These are phyloP conservation scores for Drosophila infuscata DNA, from an alignment of 2,888 invertebrate genomes.

Conservation along the genomic window DNA sequence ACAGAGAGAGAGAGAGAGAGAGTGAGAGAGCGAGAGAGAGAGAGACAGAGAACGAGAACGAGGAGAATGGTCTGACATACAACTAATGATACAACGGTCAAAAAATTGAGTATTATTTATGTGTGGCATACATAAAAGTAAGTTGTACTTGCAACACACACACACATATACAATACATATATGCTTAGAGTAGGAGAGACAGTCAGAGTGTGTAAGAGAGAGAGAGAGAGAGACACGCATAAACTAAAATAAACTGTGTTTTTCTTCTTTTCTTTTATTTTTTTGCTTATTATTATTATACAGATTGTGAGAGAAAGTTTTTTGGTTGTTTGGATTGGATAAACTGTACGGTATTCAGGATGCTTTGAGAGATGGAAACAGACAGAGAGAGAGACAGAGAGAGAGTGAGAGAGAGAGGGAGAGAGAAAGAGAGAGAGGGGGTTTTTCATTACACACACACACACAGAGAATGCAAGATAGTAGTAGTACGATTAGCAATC, in stretches of 20 bases:
- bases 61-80: conserved; percentile 47
- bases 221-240: conserved; percentile 26
- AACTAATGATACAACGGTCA: conserved; percentile 52
- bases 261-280: neutral
- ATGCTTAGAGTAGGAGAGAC: conserved; percentile 6
- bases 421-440: neutral
- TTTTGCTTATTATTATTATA: conserved; percentile 21
- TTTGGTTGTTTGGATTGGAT: conserved; percentile 17
- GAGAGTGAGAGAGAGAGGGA: neutral
- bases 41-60: conserved; percentile 24
- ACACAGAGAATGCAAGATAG: conserved; percentile 54
- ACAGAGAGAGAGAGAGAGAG: conserved; percentile 28
- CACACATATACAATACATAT: conserved; percentile 1
- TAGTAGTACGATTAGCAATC: conserved; percentile 45
- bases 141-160: conserved; percentile 32
- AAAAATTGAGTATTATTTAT: conserved; percentile 13
- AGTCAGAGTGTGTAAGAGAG: conserved; percentile 5
- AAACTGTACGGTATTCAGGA: conserved; percentile 1
- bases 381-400: conserved; percentile 4
- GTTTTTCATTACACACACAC: conserved; percentile 33
- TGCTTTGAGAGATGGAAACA: neutral
- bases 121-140: conserved; percentile 28
- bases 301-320: neutral
- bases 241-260: conserved; percentile 34
- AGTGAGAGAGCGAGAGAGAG: conserved; percentile 23